phyloP scores from a whole-genome alignment of 2,113 vertebrate genomes.

The Mugil cephalus region DNA sequence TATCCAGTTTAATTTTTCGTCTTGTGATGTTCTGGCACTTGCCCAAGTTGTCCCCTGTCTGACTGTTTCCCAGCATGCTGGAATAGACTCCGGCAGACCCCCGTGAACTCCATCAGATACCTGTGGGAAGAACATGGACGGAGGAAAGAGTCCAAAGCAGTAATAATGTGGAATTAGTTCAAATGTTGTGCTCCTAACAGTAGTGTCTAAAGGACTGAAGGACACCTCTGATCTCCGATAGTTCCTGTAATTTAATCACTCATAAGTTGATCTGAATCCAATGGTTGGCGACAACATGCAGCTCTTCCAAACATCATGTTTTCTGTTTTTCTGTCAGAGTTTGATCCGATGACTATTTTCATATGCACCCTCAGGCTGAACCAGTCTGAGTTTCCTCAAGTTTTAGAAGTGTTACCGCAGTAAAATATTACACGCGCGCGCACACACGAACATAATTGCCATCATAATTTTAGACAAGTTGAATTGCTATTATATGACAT shows the following conservation, averaged over 20 bases:
- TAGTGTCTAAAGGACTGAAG: no score
- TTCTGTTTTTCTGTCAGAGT: no score
- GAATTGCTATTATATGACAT: neutral
- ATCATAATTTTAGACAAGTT: neutral
- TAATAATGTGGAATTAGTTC: no score
- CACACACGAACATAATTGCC: no score
- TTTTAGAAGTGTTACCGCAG: no score
- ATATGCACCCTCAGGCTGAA: neutral
- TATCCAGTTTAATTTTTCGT: constrained; percentile 9
- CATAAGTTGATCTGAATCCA: no score
- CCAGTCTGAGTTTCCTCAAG: no score
- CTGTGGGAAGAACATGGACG: neutral
- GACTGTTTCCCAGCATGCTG: constrained; percentile 1
- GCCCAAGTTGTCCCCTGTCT: constrained; percentile 6
- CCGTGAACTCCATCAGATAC: neutral
- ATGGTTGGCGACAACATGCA: neutral
- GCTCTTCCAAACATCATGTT: neutral
- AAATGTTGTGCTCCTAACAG: no score
- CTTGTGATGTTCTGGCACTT: constrained; percentile 18
- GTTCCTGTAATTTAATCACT: neutral
- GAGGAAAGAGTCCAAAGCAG: neutral
- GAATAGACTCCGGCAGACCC: neutral
- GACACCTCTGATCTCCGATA: neutral
- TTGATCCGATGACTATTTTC: neutral
- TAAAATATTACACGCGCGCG: no score